A percentile compares a stretch with the other conserved stretches of the same genome.
These are phyloP conservation scores for Pachyrhynchus sulphureomaculatus DNA, from an alignment of 1,140 invertebrate genomes.

Conservation along the genomic window DNA sequence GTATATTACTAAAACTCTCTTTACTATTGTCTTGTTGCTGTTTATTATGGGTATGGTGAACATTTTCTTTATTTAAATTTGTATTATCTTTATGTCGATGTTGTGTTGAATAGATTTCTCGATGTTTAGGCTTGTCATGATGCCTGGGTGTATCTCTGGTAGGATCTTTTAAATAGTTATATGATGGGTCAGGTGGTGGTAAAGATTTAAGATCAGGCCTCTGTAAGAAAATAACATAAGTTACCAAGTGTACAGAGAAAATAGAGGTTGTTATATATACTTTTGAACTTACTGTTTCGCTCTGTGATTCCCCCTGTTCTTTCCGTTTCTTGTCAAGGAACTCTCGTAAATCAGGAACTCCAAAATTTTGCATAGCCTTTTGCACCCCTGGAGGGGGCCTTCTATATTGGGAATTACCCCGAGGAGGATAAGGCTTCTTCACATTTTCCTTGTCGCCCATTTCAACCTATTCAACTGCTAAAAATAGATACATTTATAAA, in stretches of 20 bases:
- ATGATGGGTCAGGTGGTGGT: conserved; percentile 33
- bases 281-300: not conserved
- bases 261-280: not conserved
- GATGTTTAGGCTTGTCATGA: not conserved
- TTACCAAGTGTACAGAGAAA: not conserved
- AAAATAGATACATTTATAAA: too few species aligned
- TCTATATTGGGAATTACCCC: not conserved
- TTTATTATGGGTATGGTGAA: not conserved
- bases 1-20: not conserved
- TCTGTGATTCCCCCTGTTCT: conserved; percentile 12
- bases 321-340: conserved; percentile 34
- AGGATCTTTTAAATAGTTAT: conserved; percentile 35
- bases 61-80: not conserved
- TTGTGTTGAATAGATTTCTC: not conserved
- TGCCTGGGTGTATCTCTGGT: conserved; percentile 8
- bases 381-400: conserved; percentile 20
- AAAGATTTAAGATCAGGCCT: not conserved
- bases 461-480: too few species aligned
- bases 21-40: not conserved
- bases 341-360: conserved; percentile 36
- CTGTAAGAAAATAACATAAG: not conserved
- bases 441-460: not conserved
- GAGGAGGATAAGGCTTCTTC: not conserved
- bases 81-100: not conserved
- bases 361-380: conserved; percentile 29